These are phyloP conservation scores for Bellardia bayeri DNA, from an alignment of 2,888 invertebrate species.

Conservation along the genomic window DNA sequence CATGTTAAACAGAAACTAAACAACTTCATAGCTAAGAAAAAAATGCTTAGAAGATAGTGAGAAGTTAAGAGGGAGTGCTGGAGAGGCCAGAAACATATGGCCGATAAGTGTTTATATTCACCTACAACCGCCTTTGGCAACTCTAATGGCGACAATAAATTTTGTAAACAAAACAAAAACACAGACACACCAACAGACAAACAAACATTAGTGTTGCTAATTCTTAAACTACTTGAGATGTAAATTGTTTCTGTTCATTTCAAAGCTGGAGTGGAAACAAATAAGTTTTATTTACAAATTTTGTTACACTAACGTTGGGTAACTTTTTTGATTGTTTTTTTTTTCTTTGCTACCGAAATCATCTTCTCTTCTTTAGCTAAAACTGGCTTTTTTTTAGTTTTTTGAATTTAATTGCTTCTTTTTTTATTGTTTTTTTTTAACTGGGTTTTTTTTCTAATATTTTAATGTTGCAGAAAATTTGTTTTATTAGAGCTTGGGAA, in stretches of 20 bases:
- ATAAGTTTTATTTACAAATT: constrained; percentile 4
- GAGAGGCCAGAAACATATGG: constrained; percentile 8
- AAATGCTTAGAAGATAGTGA: not conserved
- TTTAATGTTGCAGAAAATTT: constrained; percentile 66
- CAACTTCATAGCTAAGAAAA: no score
- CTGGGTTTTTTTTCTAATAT: not conserved
- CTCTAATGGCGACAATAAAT: constrained; percentile 36
- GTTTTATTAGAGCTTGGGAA: constrained; percentile 61
- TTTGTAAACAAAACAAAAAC: constrained; percentile 17
- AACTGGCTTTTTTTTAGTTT: constrained; percentile 10
- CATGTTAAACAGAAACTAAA: not conserved
- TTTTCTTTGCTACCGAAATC: not conserved
- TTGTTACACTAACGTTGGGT: constrained; percentile 19
- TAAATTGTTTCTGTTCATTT: not conserved
- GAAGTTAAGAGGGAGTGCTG: not conserved
- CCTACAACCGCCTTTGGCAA: constrained; percentile 12
- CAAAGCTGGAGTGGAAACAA: not conserved
- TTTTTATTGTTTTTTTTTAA: constrained; percentile 2
- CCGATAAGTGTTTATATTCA: not conserved
- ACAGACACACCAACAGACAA: not conserved
- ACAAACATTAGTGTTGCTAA: constrained; percentile 31
- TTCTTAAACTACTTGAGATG: not conserved
- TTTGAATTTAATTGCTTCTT: constrained; percentile 34
- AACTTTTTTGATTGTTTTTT: constrained; percentile 34
- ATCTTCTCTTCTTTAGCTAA: not conserved